Base-by-base conservation (phyloP, 2,888 invertebrate genomes). In the Salticus scenicus region DNA sequence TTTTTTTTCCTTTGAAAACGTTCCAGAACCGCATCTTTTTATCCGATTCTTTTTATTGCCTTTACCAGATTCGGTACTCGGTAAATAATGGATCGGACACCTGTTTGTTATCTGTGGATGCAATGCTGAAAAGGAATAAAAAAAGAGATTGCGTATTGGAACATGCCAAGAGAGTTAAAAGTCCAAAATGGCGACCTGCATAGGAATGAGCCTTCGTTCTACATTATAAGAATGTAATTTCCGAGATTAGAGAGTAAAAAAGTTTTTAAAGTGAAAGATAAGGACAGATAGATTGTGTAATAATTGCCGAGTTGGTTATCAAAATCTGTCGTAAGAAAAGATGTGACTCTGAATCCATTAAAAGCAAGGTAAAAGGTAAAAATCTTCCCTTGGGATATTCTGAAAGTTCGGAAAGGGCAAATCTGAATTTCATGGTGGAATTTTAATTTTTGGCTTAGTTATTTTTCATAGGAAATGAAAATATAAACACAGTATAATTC, bases 51-150 rank as follows among this genome's bases (percentile, higher is more conserved):
- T 57, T 57, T 24, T 57, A 12, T 57, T 57, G 2, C 2, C 17
- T 57, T 24, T 24, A 57, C 24, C n/a, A 24, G 17, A 20, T 57
- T 24, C 57, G 57, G 24, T 57, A 57, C 57, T 24, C 4, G 57
- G 20, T 5, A 57, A 57, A 57, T 57, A 24, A 57, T 57, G 24
- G 57, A 57, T 57, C 57, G 37, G 71, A 71, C 78, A 78, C 71
- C 70, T 78, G 70, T 71, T 71, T 41, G n/a, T 63, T 77, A 77
- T 77, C 77, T 17, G 69, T n/a, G 20, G 66, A 57, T 70, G 78
- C 57, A 51, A 17, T 51, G 57, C 31, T n/a, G n/a, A 7, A 69
- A 71, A 30, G 28, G 20, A 33, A 57, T 4, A 57, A 24, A 24
- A 57, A 57, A 4, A 57, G 17, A 1, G 57, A 47, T 47, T 57